phyloP scores from a whole-genome alignment of 1,140 invertebrate species.

The Zaprionus ghesquierei region DNA sequence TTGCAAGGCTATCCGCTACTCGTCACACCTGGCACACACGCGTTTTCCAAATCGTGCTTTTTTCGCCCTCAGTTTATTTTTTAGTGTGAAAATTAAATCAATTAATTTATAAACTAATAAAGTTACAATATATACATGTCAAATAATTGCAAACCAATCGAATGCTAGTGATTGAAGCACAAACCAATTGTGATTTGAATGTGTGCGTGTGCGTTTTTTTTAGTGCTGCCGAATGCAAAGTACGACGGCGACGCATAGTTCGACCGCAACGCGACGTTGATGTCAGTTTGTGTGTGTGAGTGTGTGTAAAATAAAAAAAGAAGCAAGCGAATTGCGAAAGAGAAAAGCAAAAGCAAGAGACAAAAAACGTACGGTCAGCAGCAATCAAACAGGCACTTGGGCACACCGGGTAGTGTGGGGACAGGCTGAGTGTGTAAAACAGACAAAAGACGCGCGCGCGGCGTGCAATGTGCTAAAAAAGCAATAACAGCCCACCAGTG shows the following conservation, averaged over 20 bases:
- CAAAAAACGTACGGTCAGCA: conserved; percentile 41
- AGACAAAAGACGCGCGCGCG: conserved; percentile 41
- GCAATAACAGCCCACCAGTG: conserved; percentile 34
- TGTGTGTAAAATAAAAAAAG: conserved; percentile 54
- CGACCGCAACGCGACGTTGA: conserved; percentile 43
- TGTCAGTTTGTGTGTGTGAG: conserved; percentile 36
- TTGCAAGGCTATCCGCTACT: conserved; percentile 36
- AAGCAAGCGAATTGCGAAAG: conserved; percentile 60
- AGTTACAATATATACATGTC: conserved; percentile 11
- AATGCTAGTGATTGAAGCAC: neutral
- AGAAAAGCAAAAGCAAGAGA: conserved; percentile 47
- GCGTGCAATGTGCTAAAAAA: conserved; percentile 46
- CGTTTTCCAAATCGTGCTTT: conserved; percentile 73
- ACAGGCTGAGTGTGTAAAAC: conserved; percentile 20
- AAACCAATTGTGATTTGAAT: conserved; percentile 16
- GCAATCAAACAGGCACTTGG: conserved; percentile 23
- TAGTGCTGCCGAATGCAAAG: conserved; percentile 45
- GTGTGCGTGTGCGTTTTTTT: conserved; percentile 33
- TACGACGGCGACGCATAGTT: conserved; percentile 47
- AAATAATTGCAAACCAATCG: conserved; percentile 3
- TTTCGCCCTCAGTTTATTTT: conserved; percentile 55
- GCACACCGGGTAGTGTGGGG: neutral
- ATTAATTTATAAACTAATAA: conserved; percentile 25
- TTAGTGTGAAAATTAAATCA: conserved; percentile 46
- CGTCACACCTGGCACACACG: conserved; percentile 63